phyloP scores from a whole-genome alignment of 2,888 invertebrate species.

The Plutella xylostella region DNA sequence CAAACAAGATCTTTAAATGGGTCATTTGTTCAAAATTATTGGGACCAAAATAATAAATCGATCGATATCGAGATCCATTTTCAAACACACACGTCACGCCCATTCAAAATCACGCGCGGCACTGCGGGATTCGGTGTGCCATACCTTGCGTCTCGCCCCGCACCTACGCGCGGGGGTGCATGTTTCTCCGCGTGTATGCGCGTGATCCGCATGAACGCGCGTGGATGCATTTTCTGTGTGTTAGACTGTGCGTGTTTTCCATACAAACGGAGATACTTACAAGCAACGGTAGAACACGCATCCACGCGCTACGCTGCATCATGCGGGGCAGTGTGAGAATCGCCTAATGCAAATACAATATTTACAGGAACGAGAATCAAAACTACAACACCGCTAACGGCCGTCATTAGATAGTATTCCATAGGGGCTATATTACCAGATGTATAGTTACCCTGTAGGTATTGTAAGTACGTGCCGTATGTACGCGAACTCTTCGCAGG shows the following conservation, averaged over 20 bases:
- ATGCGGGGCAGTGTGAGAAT: not conserved
- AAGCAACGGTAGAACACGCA: slow-evolving; percentile 1
- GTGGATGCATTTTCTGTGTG: slow-evolving; percentile 3
- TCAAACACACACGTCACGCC: not conserved
- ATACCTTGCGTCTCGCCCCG: not conserved
- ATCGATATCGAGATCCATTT: slow-evolving; percentile 12
- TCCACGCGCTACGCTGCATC: not conserved
- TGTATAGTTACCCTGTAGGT: too few species aligned
- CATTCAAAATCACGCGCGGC: not conserved
- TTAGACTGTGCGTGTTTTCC: slow-evolving; percentile 1
- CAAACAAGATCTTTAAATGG: slow-evolving; percentile 11
- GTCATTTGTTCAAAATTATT: slow-evolving; percentile 10
- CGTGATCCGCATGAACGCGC: slow-evolving; percentile 6
- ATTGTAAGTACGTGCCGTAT: too few species aligned
- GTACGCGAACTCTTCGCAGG: too few species aligned
- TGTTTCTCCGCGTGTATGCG: slow-evolving; percentile 2
- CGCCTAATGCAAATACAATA: too few species aligned
- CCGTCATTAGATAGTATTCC: too few species aligned
- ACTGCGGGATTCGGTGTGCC: not conserved
- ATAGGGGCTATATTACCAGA: too few species aligned
- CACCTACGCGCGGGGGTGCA: slow-evolving; percentile 2
- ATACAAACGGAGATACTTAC: not conserved
- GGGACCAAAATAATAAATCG: slow-evolving; percentile 11
- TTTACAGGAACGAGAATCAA: too few species aligned
- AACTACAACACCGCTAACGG: too few species aligned